Evolutionary conservation across 2,888 invertebrate species (phyloP).

Genomic region (Hipparchia semele): DNA sequence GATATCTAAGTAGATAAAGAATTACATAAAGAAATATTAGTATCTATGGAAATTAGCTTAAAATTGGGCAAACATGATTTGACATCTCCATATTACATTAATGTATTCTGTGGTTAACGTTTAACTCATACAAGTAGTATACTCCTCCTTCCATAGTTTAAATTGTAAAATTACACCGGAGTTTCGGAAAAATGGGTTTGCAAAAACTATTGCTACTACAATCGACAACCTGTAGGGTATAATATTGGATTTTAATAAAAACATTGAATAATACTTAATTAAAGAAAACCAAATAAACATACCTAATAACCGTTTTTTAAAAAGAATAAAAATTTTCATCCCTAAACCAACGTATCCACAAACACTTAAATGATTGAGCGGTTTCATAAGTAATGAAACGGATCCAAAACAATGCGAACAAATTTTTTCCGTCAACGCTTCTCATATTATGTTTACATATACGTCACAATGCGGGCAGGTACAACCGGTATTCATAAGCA

Average conservation of each 20-base stretch:
- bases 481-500: conserved; percentile 79
- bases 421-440: conserved; percentile 54
- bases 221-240: background rate
- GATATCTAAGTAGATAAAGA: too few relatives aligned
- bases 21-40: too few relatives aligned
- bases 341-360: conserved; percentile 32
- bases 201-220: too few relatives aligned
- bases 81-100: too few relatives aligned
- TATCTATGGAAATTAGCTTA: too few relatives aligned
- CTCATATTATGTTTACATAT: conserved; percentile 72
- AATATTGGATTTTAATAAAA: background rate
- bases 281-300: conserved; percentile 14
- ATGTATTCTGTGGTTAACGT: too few relatives aligned
- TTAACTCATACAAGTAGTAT: too few relatives aligned
- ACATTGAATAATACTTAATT: background rate
- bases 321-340: conserved; percentile 28
- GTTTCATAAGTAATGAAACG: conserved; percentile 47
- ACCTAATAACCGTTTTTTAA: conserved; percentile 16
- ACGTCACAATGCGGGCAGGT: conserved; percentile 67
- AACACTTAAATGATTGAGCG: conserved; percentile 45
- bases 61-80: too few relatives aligned
- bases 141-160: too few relatives aligned
- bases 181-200: too few relatives aligned
- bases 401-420: conserved; percentile 43
- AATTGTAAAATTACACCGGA: too few relatives aligned